Base-by-base conservation (phyloP, 2,797 vertebrate genomes). In the Sardinella longiceps region DNA sequence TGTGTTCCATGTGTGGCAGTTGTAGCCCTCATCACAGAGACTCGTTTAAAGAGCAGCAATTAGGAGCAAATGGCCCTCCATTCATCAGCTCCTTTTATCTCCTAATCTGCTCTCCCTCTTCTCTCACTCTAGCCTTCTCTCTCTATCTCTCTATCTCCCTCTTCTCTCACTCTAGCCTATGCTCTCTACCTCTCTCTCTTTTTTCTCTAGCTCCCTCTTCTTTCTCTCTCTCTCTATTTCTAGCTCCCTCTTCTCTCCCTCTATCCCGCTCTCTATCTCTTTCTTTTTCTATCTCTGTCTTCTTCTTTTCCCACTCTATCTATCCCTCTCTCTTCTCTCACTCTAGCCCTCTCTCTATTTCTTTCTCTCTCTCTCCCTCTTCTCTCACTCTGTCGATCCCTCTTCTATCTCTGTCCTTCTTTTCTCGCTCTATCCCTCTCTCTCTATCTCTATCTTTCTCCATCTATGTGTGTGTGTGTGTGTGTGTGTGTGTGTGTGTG, bases 31-130 rank as follows among this genome's bases (percentile, higher is more conserved):
- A 93, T 92, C 91, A 87, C 89, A 84, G 60, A 92, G 93, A 93
- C 90, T 82, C 25, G 93, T 94, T 93, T 93, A 93, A 95, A 94
- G 90, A 91, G 92, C 91, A 88, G 91, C 92, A 94, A 94, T 93
- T 93, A 93, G 89, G 89, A 84, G 90, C 91, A 92, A 92, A 94
- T 92, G 92, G 92, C 91, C 82, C 23, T 48, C 88, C 91, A 91
- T 94, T 94, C 93, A 92, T 94, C 91, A 93, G 89, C 84, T 88
- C 87, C 89, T 93, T 94, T 94, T 92, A 93, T 92, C 48, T 50
- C 15, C 15, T 50, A 3, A 50, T 50, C 48, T 50, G 48, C 48
- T 50, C 48, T 50, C 48, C 48, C 48, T 50, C 15, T 60, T 60
- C n/a, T 60, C 56, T 60, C 5, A n/a, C 20, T 60, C 23, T n/a